These are phyloP conservation scores for Arizona elegans DNA, from an alignment of 2,113 vertebrate species.

Conservation along the genomic window DNA sequence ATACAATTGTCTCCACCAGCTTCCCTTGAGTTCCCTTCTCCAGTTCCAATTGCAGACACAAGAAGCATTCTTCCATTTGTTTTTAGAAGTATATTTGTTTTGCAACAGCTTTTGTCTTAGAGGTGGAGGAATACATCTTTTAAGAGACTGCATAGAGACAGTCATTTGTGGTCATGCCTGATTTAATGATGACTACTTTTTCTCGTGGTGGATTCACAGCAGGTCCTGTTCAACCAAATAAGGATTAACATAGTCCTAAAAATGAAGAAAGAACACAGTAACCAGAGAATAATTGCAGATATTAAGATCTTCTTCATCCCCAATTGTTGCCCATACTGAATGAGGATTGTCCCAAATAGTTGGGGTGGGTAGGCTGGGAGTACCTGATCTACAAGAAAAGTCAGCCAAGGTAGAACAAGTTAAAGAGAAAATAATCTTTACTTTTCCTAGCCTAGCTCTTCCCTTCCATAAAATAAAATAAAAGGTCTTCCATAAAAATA, in stretches of 20 bases:
- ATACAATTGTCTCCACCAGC: not conserved
- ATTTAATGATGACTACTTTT: not conserved
- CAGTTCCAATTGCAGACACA: not conserved
- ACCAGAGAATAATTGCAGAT: not conserved
- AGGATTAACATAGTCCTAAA: not conserved
- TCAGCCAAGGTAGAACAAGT: not conserved
- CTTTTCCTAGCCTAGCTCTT: not conserved
- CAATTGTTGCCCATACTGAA: not conserved
- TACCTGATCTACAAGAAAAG: not conserved
- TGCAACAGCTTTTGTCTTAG: not conserved
- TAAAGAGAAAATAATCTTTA: not conserved
- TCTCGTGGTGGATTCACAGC: not conserved
- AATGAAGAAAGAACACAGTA: not conserved
- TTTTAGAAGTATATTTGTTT: not conserved
- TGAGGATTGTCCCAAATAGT: not conserved
- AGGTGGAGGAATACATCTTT: not conserved
- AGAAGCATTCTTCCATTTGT: not conserved
- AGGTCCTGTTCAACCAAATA: not conserved
- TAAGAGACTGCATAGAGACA: not conserved
- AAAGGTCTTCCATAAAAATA: not conserved
- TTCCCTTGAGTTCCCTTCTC: not conserved
- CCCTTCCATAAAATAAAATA: not conserved
- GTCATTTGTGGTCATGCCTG: not conserved
- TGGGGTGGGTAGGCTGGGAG: not conserved
- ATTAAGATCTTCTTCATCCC: not conserved